Evolutionary conservation across 2,888 invertebrate genomes (phyloP).

Genomic region (Periphyllus acericola): DNA sequence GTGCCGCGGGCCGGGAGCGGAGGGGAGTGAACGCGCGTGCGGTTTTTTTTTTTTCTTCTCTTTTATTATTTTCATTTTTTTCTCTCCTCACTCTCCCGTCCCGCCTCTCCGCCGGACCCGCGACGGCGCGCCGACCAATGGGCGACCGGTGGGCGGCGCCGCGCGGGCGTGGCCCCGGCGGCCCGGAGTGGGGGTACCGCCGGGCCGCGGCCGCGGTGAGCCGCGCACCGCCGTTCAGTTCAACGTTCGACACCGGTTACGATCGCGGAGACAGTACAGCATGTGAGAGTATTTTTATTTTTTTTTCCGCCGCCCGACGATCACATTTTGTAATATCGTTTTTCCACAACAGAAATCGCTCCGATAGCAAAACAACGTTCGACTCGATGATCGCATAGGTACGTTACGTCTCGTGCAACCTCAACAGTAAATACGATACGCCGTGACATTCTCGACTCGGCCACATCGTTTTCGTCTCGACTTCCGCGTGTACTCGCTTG

Average conservation of each 20-base stretch:
- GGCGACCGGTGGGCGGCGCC: slow-evolving; percentile 27
- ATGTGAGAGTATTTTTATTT: slow-evolving; percentile 5
- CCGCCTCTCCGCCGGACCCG: slow-evolving; percentile 29
- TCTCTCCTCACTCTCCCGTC: slow-evolving; percentile 1
- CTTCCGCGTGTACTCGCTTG: too few relatives aligned
- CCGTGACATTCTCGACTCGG: too few relatives aligned
- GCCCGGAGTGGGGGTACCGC: neutral
- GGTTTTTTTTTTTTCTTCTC: slow-evolving; percentile 6
- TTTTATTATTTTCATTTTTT: neutral
- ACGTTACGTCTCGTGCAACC: too few relatives aligned
- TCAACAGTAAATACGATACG: too few relatives aligned
- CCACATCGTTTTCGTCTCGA: too few relatives aligned
- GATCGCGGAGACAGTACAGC: slow-evolving; percentile 32
- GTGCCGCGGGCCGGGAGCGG: neutral
- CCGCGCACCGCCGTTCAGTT: slow-evolving; percentile 33
- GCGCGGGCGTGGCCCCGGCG: slow-evolving; percentile 17
- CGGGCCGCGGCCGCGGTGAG: slow-evolving; percentile 38
- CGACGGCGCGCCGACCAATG: neutral
- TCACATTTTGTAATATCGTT: neutral
- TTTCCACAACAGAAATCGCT: too few relatives aligned
- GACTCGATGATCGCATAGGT: too few relatives aligned
- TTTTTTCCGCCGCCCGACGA: neutral
- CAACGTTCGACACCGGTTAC: slow-evolving; percentile 48
- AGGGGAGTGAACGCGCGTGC: neutral
- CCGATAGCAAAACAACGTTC: too few relatives aligned